These are phyloP conservation scores for Polydrusus tereticollis DNA, from an alignment of 2,888 invertebrate genomes.

Conservation along the genomic window DNA sequence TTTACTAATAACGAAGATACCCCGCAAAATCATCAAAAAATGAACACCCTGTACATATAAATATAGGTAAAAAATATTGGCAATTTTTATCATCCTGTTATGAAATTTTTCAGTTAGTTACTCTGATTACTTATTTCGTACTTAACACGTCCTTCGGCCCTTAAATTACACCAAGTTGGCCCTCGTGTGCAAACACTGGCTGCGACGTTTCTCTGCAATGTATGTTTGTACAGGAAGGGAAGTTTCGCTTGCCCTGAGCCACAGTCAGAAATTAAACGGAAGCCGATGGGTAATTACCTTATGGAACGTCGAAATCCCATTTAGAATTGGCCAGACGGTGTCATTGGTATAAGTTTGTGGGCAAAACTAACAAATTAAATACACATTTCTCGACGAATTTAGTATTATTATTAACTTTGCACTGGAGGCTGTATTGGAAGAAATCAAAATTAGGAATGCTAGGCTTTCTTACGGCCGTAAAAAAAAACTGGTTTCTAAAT, in stretches of 20 bases:
- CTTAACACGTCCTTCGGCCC: background rate
- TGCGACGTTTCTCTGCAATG: conserved; percentile 17
- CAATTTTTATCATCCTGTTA: no score
- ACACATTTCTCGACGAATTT: background rate
- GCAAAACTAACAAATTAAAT: background rate
- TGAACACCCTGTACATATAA: no score
- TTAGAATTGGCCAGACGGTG: conserved; percentile 13
- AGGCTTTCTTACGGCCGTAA: no score
- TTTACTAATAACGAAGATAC: no score
- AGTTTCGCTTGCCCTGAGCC: conserved; percentile 26
- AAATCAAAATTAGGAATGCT: no score
- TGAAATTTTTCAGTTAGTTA: no score
- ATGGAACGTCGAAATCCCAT: conserved; percentile 8
- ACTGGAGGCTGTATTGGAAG: background rate
- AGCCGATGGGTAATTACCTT: conserved; percentile 22
- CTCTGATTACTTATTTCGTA: background rate
- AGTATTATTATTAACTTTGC: background rate
- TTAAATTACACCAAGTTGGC: conserved; percentile 20
- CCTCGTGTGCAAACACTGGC: conserved; percentile 24
- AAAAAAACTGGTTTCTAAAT: no score
- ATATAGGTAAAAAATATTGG: no score
- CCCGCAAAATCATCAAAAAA: no score
- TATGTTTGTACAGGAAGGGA: conserved; percentile 24
- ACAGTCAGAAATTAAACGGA: conserved; percentile 24
- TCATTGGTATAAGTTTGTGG: background rate